These are phyloP conservation scores for Drosophila engyochracea DNA, from an alignment of 2,888 invertebrate species.

Conservation along the genomic window DNA sequence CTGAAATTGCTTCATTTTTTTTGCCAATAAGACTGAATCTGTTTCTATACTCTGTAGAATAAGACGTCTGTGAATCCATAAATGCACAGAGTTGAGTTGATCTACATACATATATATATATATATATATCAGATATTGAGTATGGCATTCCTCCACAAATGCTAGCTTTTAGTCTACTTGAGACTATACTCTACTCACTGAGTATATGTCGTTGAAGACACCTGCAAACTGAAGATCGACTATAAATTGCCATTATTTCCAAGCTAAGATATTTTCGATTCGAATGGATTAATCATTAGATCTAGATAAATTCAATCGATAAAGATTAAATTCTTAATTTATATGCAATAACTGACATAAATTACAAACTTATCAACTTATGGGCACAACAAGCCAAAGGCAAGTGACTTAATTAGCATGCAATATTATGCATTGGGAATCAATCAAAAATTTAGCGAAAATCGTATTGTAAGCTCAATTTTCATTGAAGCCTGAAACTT, in stretches of 20 bases:
- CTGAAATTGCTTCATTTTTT: background rate
- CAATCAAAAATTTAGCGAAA: conserved; percentile 56
- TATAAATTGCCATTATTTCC: background rate
- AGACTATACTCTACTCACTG: background rate
- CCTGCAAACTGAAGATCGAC: background rate
- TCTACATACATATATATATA: too few species aligned
- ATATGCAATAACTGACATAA: conserved; percentile 31
- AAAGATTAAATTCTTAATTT: background rate
- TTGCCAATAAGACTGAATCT: background rate
- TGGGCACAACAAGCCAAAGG: background rate
- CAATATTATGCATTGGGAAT: conserved; percentile 64
- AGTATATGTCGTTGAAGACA: background rate
- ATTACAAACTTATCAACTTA: conserved; percentile 47
- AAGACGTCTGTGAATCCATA: background rate
- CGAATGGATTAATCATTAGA: conserved; percentile 8
- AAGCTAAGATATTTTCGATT: background rate
- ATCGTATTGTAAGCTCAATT: conserved; percentile 30
- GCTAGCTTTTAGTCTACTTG: background rate
- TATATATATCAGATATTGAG: background rate
- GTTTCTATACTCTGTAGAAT: background rate
- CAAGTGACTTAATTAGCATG: conserved; percentile 79
- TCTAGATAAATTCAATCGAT: conserved; percentile 1
- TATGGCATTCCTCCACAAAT: background rate
- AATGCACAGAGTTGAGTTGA: too few species aligned
- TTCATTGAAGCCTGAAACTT: conserved; percentile 59